Evolutionary conservation across 2,113 vertebrate genomes (phyloP).

Genomic region (Capricornis sumatraensis): DNA sequence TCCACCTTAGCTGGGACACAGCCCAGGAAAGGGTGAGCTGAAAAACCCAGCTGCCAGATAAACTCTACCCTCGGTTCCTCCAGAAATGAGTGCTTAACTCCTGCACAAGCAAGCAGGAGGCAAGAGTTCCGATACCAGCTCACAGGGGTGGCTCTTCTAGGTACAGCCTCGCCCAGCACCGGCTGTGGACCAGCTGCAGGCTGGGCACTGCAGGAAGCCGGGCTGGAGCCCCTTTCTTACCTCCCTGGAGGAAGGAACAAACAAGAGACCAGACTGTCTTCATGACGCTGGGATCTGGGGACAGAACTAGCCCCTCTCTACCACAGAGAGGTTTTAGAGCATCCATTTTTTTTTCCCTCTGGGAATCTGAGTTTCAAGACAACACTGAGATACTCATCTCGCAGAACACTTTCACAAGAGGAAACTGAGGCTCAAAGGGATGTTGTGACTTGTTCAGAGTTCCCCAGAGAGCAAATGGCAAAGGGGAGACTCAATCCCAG

Average conservation of each 20-base stretch:
- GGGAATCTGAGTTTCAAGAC: neutral
- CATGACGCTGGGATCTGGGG: fast-evolving
- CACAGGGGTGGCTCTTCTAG: neutral
- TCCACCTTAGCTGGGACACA: neutral
- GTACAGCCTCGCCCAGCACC: neutral
- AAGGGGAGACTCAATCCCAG: neutral
- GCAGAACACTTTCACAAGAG: neutral
- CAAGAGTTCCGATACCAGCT: neutral
- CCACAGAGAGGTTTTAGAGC: neutral
- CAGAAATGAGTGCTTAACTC: neutral
- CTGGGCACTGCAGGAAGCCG: neutral
- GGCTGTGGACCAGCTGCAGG: neutral
- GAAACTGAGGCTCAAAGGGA: neutral
- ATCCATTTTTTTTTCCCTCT: neutral
- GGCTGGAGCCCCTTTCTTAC: neutral
- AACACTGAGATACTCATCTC: neutral
- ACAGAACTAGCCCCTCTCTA: neutral
- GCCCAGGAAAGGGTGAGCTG: neutral
- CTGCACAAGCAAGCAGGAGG: neutral
- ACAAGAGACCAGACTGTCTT: neutral
- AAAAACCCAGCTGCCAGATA: neutral
- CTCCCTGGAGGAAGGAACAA: neutral
- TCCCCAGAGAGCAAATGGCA: neutral
- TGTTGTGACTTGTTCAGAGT: neutral
- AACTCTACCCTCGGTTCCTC: neutral